These are phyloP conservation scores for Apis mellifera DNA, from an alignment of 1,140 invertebrate genomes.

Conservation along the genomic window DNA sequence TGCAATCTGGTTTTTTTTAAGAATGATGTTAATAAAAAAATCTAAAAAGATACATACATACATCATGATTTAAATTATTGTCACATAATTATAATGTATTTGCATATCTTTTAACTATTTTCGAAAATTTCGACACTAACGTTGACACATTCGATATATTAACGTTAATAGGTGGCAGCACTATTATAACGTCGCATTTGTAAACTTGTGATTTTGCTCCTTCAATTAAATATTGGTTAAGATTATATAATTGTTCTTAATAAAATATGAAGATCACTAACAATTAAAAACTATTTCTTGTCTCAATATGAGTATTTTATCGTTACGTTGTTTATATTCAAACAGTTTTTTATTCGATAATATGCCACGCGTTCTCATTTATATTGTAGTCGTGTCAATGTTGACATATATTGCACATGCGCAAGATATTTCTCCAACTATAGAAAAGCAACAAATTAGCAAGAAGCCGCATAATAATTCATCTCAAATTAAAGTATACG, in stretches of 20 bases:
- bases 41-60: background rate
- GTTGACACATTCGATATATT: conserved; percentile 20
- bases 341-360: background rate
- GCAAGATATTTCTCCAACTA: conserved; percentile 15
- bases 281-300: background rate
- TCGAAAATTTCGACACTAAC: background rate
- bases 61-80: background rate
- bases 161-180: conserved; percentile 34
- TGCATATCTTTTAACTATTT: background rate
- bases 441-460: conserved; percentile 36
- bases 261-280: background rate
- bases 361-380: conserved; percentile 39
- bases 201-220: conserved; percentile 17
- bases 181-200: background rate
- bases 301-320: background rate
- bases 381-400: conserved; percentile 42
- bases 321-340: background rate
- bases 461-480: conserved; percentile 3
- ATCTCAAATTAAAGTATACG: conserved; percentile 53
- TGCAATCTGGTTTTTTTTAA: background rate
- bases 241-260: background rate
- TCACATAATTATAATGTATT: background rate
- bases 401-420: conserved; percentile 52
- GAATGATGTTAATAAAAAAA: background rate
- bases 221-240: conserved; percentile 5